Evolutionary conservation across 2,888 invertebrate species (phyloP), one percentile per base, ranked within the genome.

Genomic region (Acronicta psi): DNA sequence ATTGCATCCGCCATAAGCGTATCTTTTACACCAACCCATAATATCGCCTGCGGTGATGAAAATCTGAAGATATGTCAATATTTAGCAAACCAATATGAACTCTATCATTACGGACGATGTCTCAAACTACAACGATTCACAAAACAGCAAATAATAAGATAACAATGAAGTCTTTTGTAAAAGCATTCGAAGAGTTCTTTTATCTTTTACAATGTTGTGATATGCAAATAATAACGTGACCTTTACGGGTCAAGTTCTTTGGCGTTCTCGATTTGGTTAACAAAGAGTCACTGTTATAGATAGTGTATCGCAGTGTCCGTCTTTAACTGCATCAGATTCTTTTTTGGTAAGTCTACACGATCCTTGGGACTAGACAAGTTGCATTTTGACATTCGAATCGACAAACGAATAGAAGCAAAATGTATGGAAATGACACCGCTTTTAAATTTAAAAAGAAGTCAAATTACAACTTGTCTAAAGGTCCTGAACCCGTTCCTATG

Each of bases 221-320:
- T 69, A 69, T 59, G 65, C 65, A 75, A 64, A 75, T 71, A 62
- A 62, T 58, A 43, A 52, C 25, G 62, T 60, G 47, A 75, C 49
- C 63, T 63, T 47, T 45, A 17, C 4, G 37, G 52, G 49, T 66
- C 62, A 59, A 63, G 69, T 60, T 69, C 49, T 63, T 51, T 46
- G 23, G 14, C 11, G 37, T 23, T 59, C 16, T n/a, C 8, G 23
- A 50, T 59, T 20, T 6, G 31, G 23, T 29, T 34, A 37, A 31
- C 11, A 16, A 43, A 43, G 41, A 49, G 20, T 42, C 13, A 17
- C 23, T 42, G 14, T 42, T 42, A 23, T 23, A 13, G 41, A 23
- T 23, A 13, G 41, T 42, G 17, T 18, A n/a, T 11, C 13, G 1
- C 25, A 9, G 10, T 4, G 25, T 25, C 31, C 31, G 13, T 31